Base-by-base conservation (phyloP, 1,140 invertebrate genomes). In the Doryteuthis pealeii region DNA sequence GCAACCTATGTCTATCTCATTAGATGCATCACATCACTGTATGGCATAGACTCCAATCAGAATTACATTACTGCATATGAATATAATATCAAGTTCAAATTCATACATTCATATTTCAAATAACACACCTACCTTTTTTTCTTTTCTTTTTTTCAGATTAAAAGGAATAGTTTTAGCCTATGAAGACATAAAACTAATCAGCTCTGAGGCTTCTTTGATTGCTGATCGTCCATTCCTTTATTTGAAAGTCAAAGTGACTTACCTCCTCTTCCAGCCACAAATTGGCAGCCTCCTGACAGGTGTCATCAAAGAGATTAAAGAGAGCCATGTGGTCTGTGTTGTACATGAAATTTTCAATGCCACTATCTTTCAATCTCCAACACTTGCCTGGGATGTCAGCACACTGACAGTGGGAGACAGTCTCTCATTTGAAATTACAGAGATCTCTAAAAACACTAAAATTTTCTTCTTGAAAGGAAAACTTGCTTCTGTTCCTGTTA, bases 141-240 rank as follows among this genome's bases (percentile, higher is more conserved):
- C 10, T 62, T 62, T 62, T 58, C 18, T 28, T 8, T 58, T 58
- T 62, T 15, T 15, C 18, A 62, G 54, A n/a, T 62, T 62, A 28
- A 62, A 62, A n/a, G 54, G 54, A 62, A 28, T 62, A 12, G 26
- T 62, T 62, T 62, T 62, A 18, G 54, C 54, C 18, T 62, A 62
- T 22, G 26, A 62, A 62, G 54, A 62, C 54, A 8, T 62, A 0
- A 12, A 62, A 1, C 26, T 62, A 5, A 5, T 62, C 26, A 62
- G 54, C 18, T 62, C 54, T 12, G 54, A 62, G 6, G 54, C 22
- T 2, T n/a, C 2, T n/a, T n/a, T 62, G 26, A 8, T n/a, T n/a
- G 54, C 22, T n/a, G 54, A 62, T 22, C 54, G 54, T n/a, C 54
- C 54, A n/a, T 62, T 62, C 26, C 18, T 62, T 62, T 62, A 15